Base-by-base conservation (phyloP, 1,140 invertebrate genomes). In the Pseudomyrmex pallidus region DNA sequence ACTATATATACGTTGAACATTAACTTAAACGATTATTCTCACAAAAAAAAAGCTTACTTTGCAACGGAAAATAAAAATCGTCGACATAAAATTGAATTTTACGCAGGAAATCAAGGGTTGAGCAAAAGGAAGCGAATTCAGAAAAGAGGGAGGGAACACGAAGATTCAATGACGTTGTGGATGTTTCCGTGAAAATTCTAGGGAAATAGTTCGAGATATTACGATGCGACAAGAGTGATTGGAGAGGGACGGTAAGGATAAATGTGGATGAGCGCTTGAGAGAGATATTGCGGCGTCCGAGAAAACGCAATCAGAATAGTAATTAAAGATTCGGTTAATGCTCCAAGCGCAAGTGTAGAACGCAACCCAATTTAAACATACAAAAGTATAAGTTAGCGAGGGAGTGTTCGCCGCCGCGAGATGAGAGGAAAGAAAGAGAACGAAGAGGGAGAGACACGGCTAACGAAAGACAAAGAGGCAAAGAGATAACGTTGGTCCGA, bases 251-350 rank as follows among this genome's bases (percentile, higher is more conserved):
- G 54, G 61, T 22, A 74, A 62, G 74, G 74, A 76, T 63, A 54
- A 35, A 57, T 64, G 20, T 59, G 54, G 66, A 48, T 17, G 52
- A 70, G 22, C 59, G 74, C 46, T 57, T 48, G 72, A 72, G 67
- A 86, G 87, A 86, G 87, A 89, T 89, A 89, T 89, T 82, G 62
- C 46, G 20, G 17, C 61, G 78, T 48, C 46, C 80, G 73, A 62
- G 52, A 78, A 82, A 91, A 91, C 85, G 90, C 91, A 92, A 92
- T 92, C 91, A 90, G 89, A 92, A 92, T 92, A 92, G 90, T 92
- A 93, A 92, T 92, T 91, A 92, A 93, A 87, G 90, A 92, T 92
- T 92, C 89, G 89, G 89, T 92, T 91, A 91, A 92, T 89, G 89
- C 87, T 89, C 87, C 76, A 87, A 86, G 88, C 88, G 88, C 88